Evolutionary conservation across 2,888 invertebrate species (phyloP), one percentile per base, ranked within the genome.

Genomic region (Pristionchus maxplancki): DNA sequence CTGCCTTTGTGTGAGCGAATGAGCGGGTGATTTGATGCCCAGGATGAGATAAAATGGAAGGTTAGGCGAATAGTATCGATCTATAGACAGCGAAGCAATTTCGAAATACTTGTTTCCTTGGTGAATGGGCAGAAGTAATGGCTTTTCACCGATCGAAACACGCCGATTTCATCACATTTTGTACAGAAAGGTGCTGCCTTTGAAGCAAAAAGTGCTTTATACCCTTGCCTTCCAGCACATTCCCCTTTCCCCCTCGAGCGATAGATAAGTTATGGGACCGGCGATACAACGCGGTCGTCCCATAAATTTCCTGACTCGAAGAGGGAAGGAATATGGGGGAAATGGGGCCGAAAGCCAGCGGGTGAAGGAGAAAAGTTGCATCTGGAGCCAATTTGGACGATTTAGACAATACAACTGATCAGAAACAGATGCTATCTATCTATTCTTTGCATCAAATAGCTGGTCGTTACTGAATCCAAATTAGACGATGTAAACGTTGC

Each of bases 211-310:
- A 4, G 58, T 58, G 4, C 58, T 24, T 58, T 58, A 13, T 4
- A 24, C 24, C 20, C 58, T 44, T 44, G 8, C 58, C 20, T 11
- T 58, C 17, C 20, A 9, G 62, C 62, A 64, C 44, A 44, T 44
- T 78, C 28, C 44, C 44, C 44, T 78, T n/a, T 24, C 28, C 62
- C 24, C 44, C 6, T 44, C 44, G 8, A 44, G 44, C 78, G 78
- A 78, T 78, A 78, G 78, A 78, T 78, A 78, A 78, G 78, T 78
- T 78, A 78, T 78, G 78, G 71, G 71, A 15, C 40, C 8, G 78
- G 48, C 71, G 71, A 40, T 48, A 48, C 78, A 44, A 48, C 78
- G 44, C 58, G 15, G 20, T 24, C 78, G n/a, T 44, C 40, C 78
- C 78, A 78, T 78, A 78, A 78, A 78, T 78, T 78, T 11, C 13